These are phyloP conservation scores for Pachydiplax longipennis DNA, from an alignment of 2,888 invertebrate genomes.

Conservation along the genomic window DNA sequence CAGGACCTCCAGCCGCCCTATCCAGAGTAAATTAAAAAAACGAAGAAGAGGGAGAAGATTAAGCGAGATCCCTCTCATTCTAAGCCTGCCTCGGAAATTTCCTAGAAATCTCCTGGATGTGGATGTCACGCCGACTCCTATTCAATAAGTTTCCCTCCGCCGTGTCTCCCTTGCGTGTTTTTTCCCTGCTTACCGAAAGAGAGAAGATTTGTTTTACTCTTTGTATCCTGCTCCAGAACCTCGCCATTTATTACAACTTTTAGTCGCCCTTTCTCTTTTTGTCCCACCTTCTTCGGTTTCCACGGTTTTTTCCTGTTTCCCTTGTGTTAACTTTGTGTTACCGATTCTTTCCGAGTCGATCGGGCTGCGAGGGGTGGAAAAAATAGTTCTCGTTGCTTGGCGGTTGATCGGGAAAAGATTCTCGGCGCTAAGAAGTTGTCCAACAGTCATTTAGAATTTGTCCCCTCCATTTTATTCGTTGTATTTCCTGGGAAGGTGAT, in stretches of 20 bases:
- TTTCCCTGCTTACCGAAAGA: background rate
- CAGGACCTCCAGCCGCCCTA: background rate
- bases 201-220: background rate
- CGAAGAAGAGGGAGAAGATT: slow-evolving; percentile 8
- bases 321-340: too few relatives aligned
- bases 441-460: too few relatives aligned
- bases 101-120: background rate
- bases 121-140: slow-evolving; percentile 26
- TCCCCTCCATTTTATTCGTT: too few relatives aligned
- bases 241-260: background rate
- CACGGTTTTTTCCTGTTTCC: too few relatives aligned
- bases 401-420: too few relatives aligned
- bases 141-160: slow-evolving; percentile 16
- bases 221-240: background rate
- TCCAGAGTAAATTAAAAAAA: slow-evolving; percentile 27
- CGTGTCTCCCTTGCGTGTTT: background rate
- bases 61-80: slow-evolving; percentile 30
- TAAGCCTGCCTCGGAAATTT: slow-evolving; percentile 16
- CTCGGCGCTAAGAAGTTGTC: too few relatives aligned
- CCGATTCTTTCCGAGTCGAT: too few relatives aligned
- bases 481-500: too few relatives aligned
- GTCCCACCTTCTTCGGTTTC: background rate
- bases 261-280: background rate
- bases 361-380: too few relatives aligned
- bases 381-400: too few relatives aligned